phyloP scores from a whole-genome alignment of 2,888 invertebrate genomes.

The Metellina segmentata region DNA sequence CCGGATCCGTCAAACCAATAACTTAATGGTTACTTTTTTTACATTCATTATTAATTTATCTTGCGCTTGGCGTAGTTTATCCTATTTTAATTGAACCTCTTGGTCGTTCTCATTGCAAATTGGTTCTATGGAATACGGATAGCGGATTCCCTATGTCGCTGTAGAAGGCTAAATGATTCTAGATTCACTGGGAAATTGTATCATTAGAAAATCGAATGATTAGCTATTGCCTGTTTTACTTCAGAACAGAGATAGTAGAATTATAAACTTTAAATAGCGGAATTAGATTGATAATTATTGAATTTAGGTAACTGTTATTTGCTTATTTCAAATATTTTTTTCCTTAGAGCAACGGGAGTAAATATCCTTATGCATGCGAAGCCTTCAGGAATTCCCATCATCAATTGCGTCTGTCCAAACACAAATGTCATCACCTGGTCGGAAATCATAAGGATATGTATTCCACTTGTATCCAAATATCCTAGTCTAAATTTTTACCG shows the following conservation, averaged over 20 bases:
- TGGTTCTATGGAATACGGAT: too few relatives aligned
- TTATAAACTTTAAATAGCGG: neutral
- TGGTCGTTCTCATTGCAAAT: too few relatives aligned
- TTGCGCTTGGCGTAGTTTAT: too few relatives aligned
- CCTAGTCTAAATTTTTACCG: conserved; percentile 74
- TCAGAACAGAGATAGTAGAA: neutral
- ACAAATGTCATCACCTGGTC: conserved; percentile 82
- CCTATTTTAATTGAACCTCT: too few relatives aligned
- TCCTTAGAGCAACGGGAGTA: neutral
- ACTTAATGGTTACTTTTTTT: too few relatives aligned
- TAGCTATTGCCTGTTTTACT: neutral
- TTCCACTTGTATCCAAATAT: conserved; percentile 67
- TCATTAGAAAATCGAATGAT: neutral
- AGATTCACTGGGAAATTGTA: too few relatives aligned
- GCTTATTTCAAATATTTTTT: neutral
- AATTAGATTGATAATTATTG: neutral
- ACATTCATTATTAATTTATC: too few relatives aligned
- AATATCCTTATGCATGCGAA: too few relatives aligned
- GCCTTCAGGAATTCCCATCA: conserved; percentile 57
- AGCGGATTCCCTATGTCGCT: too few relatives aligned
- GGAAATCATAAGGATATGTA: conserved; percentile 77
- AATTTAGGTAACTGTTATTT: neutral
- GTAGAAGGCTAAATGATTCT: too few relatives aligned
- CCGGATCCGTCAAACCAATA: too few relatives aligned
- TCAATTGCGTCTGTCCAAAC: conserved; percentile 81